phyloP scores from a whole-genome alignment of 1,140 invertebrate genomes.

The Cydia pomonella region DNA sequence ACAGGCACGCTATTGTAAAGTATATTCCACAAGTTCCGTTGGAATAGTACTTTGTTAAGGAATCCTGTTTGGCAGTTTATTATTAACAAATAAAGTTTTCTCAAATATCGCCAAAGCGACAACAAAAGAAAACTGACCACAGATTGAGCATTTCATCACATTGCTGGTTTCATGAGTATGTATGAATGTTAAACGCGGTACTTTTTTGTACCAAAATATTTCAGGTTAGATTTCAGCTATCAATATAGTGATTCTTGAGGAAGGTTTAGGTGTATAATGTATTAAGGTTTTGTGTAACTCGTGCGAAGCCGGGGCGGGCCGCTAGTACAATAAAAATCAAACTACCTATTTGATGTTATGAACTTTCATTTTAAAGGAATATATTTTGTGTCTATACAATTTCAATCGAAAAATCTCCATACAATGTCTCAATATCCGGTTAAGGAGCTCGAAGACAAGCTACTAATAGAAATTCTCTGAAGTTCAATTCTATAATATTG shows the following conservation, averaged over 20 bases:
- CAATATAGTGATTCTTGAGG: no score
- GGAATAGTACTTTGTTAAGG: constrained; percentile 18
- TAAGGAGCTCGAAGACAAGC: background rate
- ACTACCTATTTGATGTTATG: no score
- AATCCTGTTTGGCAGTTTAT: constrained; percentile 17
- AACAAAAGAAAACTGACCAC: background rate
- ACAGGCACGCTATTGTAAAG: background rate
- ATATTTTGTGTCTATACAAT: background rate
- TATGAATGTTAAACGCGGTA: no score
- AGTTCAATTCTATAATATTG: background rate
- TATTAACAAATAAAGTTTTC: background rate
- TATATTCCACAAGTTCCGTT: constrained; percentile 13
- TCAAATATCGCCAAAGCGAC: background rate
- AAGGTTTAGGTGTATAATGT: no score
- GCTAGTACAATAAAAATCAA: no score
- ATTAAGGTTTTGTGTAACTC: no score
- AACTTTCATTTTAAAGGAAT: background rate
- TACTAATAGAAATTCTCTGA: constrained; percentile 15
- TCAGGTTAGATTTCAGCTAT: no score
- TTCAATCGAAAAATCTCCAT: background rate
- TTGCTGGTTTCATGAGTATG: no score
- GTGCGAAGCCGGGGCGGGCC: no score
- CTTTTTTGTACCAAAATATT: no score
- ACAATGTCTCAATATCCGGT: constrained; percentile 9
- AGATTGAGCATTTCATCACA: background rate